A percentile compares a stretch with the other conserved stretches of the same genome.
Conservation (phyloP, 2,888 invertebrate genomes). For the Adelognathus sp. region DNA sequence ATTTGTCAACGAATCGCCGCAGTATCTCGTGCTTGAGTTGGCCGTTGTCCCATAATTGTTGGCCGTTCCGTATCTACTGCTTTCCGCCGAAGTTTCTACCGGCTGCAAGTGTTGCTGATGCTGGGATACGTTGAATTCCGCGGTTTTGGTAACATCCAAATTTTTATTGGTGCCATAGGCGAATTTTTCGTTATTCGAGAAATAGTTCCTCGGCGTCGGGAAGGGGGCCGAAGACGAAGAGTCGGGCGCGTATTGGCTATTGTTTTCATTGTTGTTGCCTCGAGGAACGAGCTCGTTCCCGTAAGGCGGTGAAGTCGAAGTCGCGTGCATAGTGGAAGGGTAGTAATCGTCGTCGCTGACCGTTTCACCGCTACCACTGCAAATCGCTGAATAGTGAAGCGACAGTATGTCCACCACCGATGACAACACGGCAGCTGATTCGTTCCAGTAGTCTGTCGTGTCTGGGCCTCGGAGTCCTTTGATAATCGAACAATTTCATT, state of each 20-base stretch:
- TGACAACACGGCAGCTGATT: slow-evolving; percentile 57
- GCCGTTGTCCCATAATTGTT: slow-evolving; percentile 8
- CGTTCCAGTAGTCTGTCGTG: slow-evolving; percentile 50
- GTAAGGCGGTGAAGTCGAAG: slow-evolving; percentile 56
- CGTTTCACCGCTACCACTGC: slow-evolving; percentile 49
- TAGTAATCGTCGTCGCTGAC: slow-evolving; percentile 74
- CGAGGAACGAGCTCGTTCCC: slow-evolving; percentile 59
- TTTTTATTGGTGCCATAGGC: neutral
- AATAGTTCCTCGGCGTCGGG: slow-evolving; percentile 33
- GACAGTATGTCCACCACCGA: slow-evolving; percentile 74
- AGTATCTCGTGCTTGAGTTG: slow-evolving; percentile 42
- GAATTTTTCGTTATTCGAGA: slow-evolving; percentile 31
- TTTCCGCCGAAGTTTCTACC: slow-evolving; percentile 20
- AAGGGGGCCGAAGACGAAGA: slow-evolving; percentile 56
- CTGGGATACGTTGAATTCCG: slow-evolving; percentile 23
- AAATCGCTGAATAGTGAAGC: slow-evolving; percentile 77
- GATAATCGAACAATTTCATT: neutral
- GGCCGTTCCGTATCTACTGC: slow-evolving; percentile 40
- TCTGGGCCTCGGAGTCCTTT: slow-evolving; percentile 46
- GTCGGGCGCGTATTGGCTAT: slow-evolving; percentile 36
- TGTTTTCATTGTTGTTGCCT: slow-evolving; percentile 47
- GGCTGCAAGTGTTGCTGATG: slow-evolving; percentile 5
- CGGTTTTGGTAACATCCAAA: slow-evolving; percentile 26
- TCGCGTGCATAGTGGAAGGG: slow-evolving; percentile 71
- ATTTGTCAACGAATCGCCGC: neutral